These are phyloP conservation scores for Gymnocheta viridis DNA, from an alignment of 2,888 invertebrate species.

Conservation along the genomic window DNA sequence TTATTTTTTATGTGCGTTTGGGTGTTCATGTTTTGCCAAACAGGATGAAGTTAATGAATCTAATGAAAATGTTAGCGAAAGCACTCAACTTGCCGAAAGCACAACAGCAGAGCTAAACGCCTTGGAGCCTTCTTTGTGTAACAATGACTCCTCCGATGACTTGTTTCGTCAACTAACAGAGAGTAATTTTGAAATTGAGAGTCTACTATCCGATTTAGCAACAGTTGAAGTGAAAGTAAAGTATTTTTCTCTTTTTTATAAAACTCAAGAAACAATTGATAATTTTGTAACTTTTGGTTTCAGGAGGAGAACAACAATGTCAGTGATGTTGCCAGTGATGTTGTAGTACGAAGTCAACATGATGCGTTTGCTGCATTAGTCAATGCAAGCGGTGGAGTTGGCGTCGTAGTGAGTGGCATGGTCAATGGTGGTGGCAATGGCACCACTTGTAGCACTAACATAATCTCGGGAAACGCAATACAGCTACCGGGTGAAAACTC, in stretches of 20 bases:
- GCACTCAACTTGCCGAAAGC: conserved; percentile 74
- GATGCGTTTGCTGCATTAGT: conserved; percentile 77
- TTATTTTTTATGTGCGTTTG: neutral
- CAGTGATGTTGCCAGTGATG: conserved; percentile 65
- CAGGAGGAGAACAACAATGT: conserved; percentile 80
- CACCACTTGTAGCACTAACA: conserved; percentile 42
- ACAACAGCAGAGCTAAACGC: conserved; percentile 77
- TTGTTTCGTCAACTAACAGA: conserved; percentile 92
- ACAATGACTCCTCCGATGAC: conserved; percentile 87
- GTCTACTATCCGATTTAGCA: conserved; percentile 90
- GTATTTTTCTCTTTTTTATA: conserved; percentile 65
- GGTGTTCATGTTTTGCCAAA: neutral
- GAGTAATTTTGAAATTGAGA: conserved; percentile 93
- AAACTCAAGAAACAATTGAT: no score
- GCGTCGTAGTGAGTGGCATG: conserved; percentile 28
- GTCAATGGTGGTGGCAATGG: conserved; percentile 43
- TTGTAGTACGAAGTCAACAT: conserved; percentile 77
- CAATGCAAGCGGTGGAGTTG: conserved; percentile 59
- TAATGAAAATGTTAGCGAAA: conserved; percentile 77
- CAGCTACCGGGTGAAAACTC: conserved; percentile 75
- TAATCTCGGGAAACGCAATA: conserved; percentile 64
- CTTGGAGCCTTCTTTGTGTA: conserved; percentile 80
- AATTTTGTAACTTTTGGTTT: conserved; percentile 47
- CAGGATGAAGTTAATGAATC: conserved; percentile 71
- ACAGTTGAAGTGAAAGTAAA: conserved; percentile 88